Base-by-base conservation (phyloP, 2,113 vertebrate species). In the Nestor notabilis region DNA sequence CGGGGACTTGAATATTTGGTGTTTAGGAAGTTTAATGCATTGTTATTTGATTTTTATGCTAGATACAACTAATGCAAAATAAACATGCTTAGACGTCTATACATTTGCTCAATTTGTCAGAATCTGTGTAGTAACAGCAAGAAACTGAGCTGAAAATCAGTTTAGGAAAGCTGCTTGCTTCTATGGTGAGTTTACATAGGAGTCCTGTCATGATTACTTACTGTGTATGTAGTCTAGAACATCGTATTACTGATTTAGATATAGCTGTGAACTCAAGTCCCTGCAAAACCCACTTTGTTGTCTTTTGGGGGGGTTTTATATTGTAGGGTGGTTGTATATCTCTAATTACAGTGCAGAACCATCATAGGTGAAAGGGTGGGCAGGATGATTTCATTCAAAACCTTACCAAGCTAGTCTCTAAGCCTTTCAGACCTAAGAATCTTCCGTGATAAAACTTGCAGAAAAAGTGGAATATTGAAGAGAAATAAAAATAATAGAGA, bases 231-330 rank as follows among this genome's bases (percentile, higher is more conserved):
- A 52, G 46, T 52, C 29, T 64, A 56, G 37, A 78, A 28, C 19
- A 35, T 41, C 9, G 10, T n/a, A 12, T 17, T 63, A 17, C 17
- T 76, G 3, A 37, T 47, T 21, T 71, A 37, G 52, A 47, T 80
- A 58, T 21, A 50, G 33, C 44, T 43, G 33, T 7, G 37, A 58
- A 23, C 52, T 63, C 13, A 58, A 68, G 31, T 81, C 11, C 46
- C 19, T 84, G 43, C 27, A 68, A 77, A 63, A 58, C 11, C 7
- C 14, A 27, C 3, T 41, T 69, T 58, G 33, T 58, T 16, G 31
- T 56, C 31, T 56, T 1, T 56, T 56, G 53, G 19, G 4, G 0
- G 1, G 41, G 33, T 80, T 58, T 63, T 21, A 2, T 72, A 2
- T 46, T 46, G 16, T 46, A 37, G 28, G 39, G 18, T 58, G 25